Base-by-base conservation (phyloP, 1,140 invertebrate genomes). In the Xylocopa sonorina region DNA sequence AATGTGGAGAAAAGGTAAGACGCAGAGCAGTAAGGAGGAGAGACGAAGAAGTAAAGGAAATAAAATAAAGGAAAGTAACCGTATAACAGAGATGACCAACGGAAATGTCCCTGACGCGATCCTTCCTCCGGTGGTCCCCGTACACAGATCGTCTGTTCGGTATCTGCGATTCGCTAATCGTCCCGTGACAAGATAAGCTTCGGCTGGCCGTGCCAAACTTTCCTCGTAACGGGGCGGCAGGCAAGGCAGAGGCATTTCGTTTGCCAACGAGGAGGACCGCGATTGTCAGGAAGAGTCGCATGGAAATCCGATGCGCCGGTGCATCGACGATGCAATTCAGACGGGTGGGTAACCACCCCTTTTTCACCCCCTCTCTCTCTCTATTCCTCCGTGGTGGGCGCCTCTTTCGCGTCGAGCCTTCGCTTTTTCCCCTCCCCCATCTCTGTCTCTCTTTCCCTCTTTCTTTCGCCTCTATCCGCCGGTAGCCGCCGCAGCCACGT, bases 101-200 rank as follows among this genome's bases (percentile, higher is more conserved):
- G 29, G 38, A 46, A 64, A 55, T 9, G 58, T 73, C 27, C 34
- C 18, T 6, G 14, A n/a, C 46, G 53, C 6, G 55, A 64, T 34
- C 88, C 88, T 86, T 87, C 90, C 85, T 71, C 86, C 84, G n/a
- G 88, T 89, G 87, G 88, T 81, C 87, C 57, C 16, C 9, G 12
- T 84, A 79, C 41, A 38, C 50, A 21, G 21, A 66, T 66, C 43
- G 57, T 77, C 80, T 78, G 87, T 68, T 43, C 84, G 79, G 86
- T 84, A 84, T 84, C 79, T 68, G 78, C 75, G 72, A 66, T 75
- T 80, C 82, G 69, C 78, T 68, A 81, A 79, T 73, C 77, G 77
- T 60, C 73, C 78, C 67, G 66, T 78, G 82, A 85, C 83, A 85
- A 85, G 83, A 84, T 78, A 84, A 80, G 82, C 63, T 74, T 48